Base-by-base conservation (phyloP, 2,113 vertebrate species). In the Pristiophorus japonicus region DNA sequence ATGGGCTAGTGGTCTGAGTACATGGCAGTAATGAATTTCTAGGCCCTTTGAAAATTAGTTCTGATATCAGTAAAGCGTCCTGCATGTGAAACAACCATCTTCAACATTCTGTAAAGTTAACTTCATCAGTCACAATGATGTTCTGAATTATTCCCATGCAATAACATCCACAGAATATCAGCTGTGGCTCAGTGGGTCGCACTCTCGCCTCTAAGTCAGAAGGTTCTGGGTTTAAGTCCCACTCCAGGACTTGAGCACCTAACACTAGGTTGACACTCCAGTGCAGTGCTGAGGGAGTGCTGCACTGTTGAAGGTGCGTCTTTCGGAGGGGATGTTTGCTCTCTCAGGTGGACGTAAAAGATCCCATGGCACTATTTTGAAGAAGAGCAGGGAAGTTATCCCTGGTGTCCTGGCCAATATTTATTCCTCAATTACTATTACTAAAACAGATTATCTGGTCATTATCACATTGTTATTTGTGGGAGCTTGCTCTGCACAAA, bases 41-140 rank as follows among this genome's bases (percentile, higher is more conserved):
- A n/a, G n/a, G n/a, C n/a, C n/a, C n/a, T n/a, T n/a, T 88, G 81
- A 45, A 85, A 85, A 85, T 85, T 67, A 67, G 66, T 67, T 51
- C 22, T 70, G 67, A 20, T 55, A 88, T 55, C 51, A 90, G 27
- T 59, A 30, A 59, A 90, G 3, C 30, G 51, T 1, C 51, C 1
- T 55, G 12, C 51, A 62, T 16, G 12, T 59, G 11, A 34, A 90
- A 30, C 1, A 10, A 34, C 3, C 27, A 90, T 90, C 51, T 34
- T 34, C 87, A 92, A 38, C 88, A 38, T 34, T 65, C 88, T 22
- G 59, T 59, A 30, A 59, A 18, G 55, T 62, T 14, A 62, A 91
- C 30, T 62, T 91, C 30, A 91, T 81, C 18, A 1, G 16, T 81
- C 4, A 42, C n/a, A 81, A 81, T 18, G 38, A 81, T 62, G 34